Conservation (phyloP, 2,888 invertebrate species). For the Tetragonisca angustula region DNA sequence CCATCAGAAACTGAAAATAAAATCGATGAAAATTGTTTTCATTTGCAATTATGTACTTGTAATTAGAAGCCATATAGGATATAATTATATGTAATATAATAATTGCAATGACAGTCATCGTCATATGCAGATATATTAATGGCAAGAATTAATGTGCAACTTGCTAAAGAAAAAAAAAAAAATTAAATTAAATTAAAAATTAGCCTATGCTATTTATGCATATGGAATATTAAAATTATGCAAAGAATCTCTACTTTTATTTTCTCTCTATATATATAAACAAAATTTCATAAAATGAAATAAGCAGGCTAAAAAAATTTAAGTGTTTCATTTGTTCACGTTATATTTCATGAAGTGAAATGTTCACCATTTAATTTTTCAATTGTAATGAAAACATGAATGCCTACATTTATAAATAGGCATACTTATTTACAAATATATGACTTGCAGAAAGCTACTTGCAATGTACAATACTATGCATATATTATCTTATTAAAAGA, state of each 20-base stretch:
- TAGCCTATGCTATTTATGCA: conserved; percentile 14
- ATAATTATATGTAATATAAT: conserved; percentile 7
- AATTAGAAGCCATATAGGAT: conserved; percentile 13
- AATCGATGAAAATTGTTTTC: not conserved
- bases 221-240: conserved; percentile 3
- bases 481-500: conserved; percentile 5
- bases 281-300: conserved; percentile 10
- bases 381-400: not conserved
- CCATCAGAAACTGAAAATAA: conserved; percentile 80
- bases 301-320: conserved; percentile 19
- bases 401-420: conserved; percentile 10
- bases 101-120: conserved; percentile 17
- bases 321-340: not conserved
- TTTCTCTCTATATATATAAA: not conserved
- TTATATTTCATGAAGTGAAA: conserved; percentile 7
- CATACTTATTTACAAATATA: conserved; percentile 28
- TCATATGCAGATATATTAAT: conserved; percentile 14
- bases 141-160: conserved; percentile 51
- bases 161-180: not conserved
- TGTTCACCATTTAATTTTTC: conserved; percentile 17
- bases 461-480: conserved; percentile 25
- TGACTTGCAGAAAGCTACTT: conserved; percentile 29
- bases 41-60: not conserved
- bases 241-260: not conserved
- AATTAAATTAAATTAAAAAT: not conserved